These are phyloP conservation scores for Lepus americanus DNA, from an alignment of 2,113 vertebrate genomes.

Conservation along the genomic window DNA sequence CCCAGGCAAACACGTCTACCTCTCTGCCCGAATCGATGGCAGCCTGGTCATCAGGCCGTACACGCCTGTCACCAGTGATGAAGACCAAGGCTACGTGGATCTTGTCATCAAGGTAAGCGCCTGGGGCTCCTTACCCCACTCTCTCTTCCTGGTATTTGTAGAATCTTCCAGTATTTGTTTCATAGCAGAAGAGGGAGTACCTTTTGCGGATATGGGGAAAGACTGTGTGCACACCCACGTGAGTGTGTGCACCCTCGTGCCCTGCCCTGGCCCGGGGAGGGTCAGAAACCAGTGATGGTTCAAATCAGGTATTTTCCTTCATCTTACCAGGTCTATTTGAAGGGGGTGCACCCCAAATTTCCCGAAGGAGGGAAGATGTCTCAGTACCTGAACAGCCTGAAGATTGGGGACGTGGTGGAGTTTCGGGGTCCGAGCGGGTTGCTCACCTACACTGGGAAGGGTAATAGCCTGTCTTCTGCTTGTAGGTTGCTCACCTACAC, in stretches of 20 bases:
- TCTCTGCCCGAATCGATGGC: slow-evolving; percentile 88
- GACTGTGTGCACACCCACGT: not conserved
- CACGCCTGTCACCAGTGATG: slow-evolving; percentile 89
- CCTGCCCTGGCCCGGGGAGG: too few relatives aligned
- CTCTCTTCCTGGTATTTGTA: slow-evolving; percentile 9
- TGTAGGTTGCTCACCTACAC: slow-evolving; percentile 92
- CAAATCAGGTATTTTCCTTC: not conserved
- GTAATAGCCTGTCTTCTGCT: slow-evolving; percentile 79
- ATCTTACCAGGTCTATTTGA: slow-evolving; percentile 93
- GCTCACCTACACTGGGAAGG: slow-evolving; percentile 95
- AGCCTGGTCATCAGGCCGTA: slow-evolving; percentile 88
- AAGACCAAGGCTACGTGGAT: slow-evolving; percentile 88
- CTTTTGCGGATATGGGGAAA: not conserved
- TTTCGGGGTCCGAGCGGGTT: slow-evolving; percentile 97
- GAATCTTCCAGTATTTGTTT: not conserved
- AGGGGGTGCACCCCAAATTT: slow-evolving; percentile 94
- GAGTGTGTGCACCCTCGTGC: too few relatives aligned
- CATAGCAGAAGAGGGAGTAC: not conserved
- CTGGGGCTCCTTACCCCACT: not conserved
- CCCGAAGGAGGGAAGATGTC: slow-evolving; percentile 98
- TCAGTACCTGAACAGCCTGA: slow-evolving; percentile 95
- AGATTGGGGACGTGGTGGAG: slow-evolving; percentile 93
- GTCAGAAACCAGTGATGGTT: not conserved
- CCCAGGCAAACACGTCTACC: slow-evolving; percentile 88
- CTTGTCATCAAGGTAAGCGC: slow-evolving; percentile 88